Conservation (phyloP, 2,113 vertebrate species). For the Oreotrochilus melanogaster region DNA sequence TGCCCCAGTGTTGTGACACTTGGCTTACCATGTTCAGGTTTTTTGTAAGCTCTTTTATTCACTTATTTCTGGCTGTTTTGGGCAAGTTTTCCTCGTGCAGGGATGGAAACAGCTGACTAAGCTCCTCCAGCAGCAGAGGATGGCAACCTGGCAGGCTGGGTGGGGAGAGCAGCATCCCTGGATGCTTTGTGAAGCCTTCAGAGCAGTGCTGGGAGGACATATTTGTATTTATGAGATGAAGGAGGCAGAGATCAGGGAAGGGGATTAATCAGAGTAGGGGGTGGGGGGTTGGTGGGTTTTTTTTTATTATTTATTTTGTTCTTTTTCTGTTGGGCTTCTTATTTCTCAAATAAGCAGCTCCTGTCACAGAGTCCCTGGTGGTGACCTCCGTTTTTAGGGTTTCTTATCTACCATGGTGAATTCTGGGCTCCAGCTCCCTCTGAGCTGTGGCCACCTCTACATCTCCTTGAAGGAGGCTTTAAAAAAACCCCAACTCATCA, state of each 20-base stretch:
- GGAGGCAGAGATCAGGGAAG: background rate
- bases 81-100: accelerated
- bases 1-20: background rate
- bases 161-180: background rate
- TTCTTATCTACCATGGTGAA: background rate
- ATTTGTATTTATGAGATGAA: background rate
- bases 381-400: background rate
- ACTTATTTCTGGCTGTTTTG: background rate
- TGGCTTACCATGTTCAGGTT: accelerated
- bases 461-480: background rate
- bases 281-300: too few species aligned
- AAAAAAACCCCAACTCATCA: background rate
- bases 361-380: slow-evolving; percentile 7
- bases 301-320: too few species aligned
- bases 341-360: background rate
- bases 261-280: background rate
- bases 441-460: background rate
- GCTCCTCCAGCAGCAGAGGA: background rate
- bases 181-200: background rate
- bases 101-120: background rate
- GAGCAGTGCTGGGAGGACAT: accelerated
- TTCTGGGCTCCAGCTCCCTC: background rate
- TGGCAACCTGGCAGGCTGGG: background rate
- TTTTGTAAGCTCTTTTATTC: background rate
- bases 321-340: background rate